Base-by-base conservation (phyloP, 53 echinoderm and acorn worm genomes). In the Hippasteria phrygiana region DNA sequence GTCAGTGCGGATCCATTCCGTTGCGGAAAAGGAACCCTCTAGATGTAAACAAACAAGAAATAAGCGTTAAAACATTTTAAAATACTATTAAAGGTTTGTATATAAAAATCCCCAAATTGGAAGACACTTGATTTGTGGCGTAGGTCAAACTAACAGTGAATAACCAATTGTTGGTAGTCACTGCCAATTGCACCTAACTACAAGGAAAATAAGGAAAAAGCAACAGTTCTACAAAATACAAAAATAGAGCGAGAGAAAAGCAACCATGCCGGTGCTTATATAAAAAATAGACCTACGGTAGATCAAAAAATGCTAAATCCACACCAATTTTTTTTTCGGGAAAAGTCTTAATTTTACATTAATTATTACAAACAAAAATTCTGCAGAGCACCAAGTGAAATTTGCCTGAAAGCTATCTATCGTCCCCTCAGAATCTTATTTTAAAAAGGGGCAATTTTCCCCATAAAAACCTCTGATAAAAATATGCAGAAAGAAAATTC, bases 331-430 rank as follows among this genome's bases (percentile, higher is more conserved):
- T 47, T 59, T 59, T 4, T 59, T 9, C 11, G 65, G 81, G 63
- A n/a, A 56, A 63, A 76, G 34, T 17, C 14, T 0, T 55, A 16
- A 78, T 47, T 65, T 80, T 80, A 63, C 45, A 81, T 63, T 75
- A 29, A 43, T 81, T 81, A 43, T 63, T 45, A 41, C 24, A 42
- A 65, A 50, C 16, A 55, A 31, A 55, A 80, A 80, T 62, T 42
- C 81, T 64, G 81, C 81, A 81, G 65, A 81, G 81, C 81, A 81
- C 81, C 81, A 81, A 81, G 81, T 81, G 81, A 80, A 80, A 80
- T 2, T 80, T 43, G 33, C 63, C 63, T 80, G 79, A 80, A 80
- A 37, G 71, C 16, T 71, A 38, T 71, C 33, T 39, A 26, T 54
- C 54, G 62, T 39, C 2, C 78, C 78, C 54, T 56, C 27, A 77